Evolutionary conservation across 2,113 vertebrate genomes (phyloP).

Genomic region (Machaerirhynchus nigripectus): DNA sequence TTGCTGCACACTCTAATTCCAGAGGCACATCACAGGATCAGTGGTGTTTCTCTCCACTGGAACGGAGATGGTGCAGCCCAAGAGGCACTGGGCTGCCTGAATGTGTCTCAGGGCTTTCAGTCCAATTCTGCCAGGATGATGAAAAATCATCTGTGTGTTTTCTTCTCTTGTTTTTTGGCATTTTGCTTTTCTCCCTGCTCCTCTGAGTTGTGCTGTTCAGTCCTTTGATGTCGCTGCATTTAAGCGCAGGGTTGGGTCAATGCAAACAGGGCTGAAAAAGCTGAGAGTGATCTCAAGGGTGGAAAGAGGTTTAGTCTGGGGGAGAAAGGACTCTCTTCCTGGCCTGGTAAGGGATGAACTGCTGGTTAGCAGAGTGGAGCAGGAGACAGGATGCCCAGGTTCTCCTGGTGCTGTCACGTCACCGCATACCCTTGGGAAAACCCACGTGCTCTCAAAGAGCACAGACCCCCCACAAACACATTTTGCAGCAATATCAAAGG

Average conservation of each 20-base stretch:
- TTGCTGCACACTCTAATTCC: background rate
- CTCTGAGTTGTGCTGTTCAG: background rate
- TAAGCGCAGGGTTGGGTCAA: background rate
- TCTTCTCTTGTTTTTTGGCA: background rate
- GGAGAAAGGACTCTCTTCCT: background rate
- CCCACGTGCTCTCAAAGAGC: background rate
- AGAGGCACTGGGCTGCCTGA: no score
- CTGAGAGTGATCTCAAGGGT: background rate
- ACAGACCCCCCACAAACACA: background rate
- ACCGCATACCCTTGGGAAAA: background rate
- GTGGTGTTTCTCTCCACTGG: background rate
- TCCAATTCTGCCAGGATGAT: background rate
- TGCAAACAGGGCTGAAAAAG: background rate
- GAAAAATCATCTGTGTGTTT: background rate
- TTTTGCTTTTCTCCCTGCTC: background rate
- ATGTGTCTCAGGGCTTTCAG: background rate
- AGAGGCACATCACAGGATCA: background rate
- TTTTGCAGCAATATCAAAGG: background rate
- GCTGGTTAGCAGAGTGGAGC: background rate
- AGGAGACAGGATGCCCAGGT: background rate
- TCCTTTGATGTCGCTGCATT: background rate
- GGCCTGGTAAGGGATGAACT: background rate
- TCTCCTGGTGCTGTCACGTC: background rate
- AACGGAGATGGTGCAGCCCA: background rate
- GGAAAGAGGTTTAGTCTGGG: background rate